Evolutionary conservation across 2,888 invertebrate genomes (phyloP).

Genomic region (Sepiola atlantica): DNA sequence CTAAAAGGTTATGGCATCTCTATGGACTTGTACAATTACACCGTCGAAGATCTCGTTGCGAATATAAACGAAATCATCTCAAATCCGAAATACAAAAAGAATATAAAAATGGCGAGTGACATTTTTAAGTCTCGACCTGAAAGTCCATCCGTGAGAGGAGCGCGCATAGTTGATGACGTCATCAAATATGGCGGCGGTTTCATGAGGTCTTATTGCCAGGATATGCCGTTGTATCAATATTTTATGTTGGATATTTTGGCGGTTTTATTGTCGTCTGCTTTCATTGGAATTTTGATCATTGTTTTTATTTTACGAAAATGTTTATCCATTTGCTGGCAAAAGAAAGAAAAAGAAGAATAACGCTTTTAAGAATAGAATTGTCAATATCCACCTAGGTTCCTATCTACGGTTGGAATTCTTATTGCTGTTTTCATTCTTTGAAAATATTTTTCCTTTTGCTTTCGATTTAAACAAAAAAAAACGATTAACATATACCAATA

Average conservation of each 20-base stretch:
- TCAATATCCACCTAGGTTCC: too few species aligned
- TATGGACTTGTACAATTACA: constrained; percentile 51
- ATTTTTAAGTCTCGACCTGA: constrained; percentile 52
- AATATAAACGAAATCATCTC: constrained; percentile 52
- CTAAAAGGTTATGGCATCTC: constrained; percentile 56
- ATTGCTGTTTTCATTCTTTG: too few species aligned
- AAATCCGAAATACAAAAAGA: constrained; percentile 52
- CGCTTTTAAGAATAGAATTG: too few species aligned
- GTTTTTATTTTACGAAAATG: neutral
- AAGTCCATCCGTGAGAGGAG: constrained; percentile 57
- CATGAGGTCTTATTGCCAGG: constrained; percentile 55
- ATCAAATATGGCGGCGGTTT: constrained; percentile 61
- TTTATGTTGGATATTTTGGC: constrained; percentile 57
- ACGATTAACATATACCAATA: too few species aligned
- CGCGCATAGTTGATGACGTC: constrained; percentile 64
- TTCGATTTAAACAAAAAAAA: too few species aligned
- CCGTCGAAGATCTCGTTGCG: constrained; percentile 50
- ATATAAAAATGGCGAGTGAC: constrained; percentile 53
- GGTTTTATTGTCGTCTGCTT: neutral
- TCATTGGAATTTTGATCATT: neutral
- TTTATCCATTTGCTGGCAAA: neutral
- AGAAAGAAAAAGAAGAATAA: neutral
- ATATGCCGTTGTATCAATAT: constrained; percentile 60
- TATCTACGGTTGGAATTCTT: too few species aligned
- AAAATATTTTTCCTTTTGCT: too few species aligned